Evolutionary conservation across 2,797 vertebrate species (phyloP), one percentile per base, ranked within the genome.

Genomic region (Rhinichthys osculus): DNA sequence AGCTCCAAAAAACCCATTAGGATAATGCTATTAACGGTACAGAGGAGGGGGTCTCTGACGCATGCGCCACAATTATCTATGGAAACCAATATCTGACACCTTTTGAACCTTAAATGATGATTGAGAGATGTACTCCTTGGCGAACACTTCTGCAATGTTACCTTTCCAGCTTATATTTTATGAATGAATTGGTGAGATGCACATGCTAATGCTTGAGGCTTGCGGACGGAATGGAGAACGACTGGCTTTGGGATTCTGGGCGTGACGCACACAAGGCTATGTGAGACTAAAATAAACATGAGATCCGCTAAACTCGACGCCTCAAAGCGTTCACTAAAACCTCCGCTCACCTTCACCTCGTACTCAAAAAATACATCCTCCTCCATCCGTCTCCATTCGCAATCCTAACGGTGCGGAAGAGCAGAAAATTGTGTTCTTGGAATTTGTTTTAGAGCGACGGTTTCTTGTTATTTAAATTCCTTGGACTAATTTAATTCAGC

Each of bases 11-110:
- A 92, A 78, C 84, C 89, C 79, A 86, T 91, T 82, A 54, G 82
- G 90, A 91, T 92, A 88, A 82, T 78, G 72, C 81, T 38, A 90
- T 89, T 92, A 87, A 73, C 83, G 42, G 88, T 88, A 90, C 89
- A 81, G 10, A 76, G 73, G 9, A 82, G 86, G 85, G 83, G 44
- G 66, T 35, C 59, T 72, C 79, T 86, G 88, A 89, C 81, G 89
- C 87, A 78, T 59, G 35, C 10, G 73, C 76, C 50, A 35, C 16
- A n/a, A 62, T 44, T 69, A 72, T 38, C 35, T 13, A 40, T 11
- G 67, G 81, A 62, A 85, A 79, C 17, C 21, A 23, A 35, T 47
- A 52, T 71, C 40, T 81, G 69, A 52, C 33, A 66, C 54, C 40
- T 52, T 52, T 64, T 81, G 8, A 73, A 73, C 9, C 66, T 38